Percentiles rank a stretch among this genome's conserved stretches.
These are phyloP conservation scores for Phalanger gymnotis DNA, from an alignment of 2,797 vertebrate species.

Conservation along the genomic window DNA sequence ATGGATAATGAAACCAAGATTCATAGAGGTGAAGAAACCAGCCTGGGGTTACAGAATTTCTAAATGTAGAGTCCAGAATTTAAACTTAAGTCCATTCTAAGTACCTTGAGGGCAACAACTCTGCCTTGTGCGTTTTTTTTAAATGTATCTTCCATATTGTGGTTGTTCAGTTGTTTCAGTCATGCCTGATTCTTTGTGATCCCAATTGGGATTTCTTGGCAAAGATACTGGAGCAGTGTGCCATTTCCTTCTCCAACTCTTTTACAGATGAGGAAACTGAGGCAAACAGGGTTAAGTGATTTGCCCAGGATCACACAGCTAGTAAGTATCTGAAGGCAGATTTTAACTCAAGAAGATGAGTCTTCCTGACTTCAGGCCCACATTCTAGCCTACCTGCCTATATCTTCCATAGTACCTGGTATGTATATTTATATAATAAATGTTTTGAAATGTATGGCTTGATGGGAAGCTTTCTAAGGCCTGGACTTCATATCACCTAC, in stretches of 20 bases:
- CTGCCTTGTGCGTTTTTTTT: accelerated
- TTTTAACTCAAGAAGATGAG: background rate
- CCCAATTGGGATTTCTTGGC: background rate
- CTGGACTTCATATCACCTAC: background rate
- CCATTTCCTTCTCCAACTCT: background rate
- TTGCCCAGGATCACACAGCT: background rate
- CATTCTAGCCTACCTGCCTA: background rate
- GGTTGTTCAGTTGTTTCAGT: background rate
- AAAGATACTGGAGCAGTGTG: background rate
- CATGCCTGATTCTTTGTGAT: background rate
- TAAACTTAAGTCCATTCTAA: background rate
- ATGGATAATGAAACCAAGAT: background rate
- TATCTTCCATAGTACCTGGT: too few relatives aligned
- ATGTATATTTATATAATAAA: too few relatives aligned
- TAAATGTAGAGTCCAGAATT: background rate
- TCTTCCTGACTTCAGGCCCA: background rate
- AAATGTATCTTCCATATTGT: background rate
- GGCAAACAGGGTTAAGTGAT: background rate
- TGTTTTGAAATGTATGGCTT: background rate
- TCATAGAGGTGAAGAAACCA: background rate
- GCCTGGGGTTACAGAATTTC: background rate
- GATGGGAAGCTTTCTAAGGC: background rate
- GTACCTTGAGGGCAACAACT: background rate
- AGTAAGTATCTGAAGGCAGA: background rate
- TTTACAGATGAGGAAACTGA: background rate